These are phyloP conservation scores for Cyaniris semiargus DNA, from an alignment of 2,888 invertebrate species.

Conservation along the genomic window DNA sequence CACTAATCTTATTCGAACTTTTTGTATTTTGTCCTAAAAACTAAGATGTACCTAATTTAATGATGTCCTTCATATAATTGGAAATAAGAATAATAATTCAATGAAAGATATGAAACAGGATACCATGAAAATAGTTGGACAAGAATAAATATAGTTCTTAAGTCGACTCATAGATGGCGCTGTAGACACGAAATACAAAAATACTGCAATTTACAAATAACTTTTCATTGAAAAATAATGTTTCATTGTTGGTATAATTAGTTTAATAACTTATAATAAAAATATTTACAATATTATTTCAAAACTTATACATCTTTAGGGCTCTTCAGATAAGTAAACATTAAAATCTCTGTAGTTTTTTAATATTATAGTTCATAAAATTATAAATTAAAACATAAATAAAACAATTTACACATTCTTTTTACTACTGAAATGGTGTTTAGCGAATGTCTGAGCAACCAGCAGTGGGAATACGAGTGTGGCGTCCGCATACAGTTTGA, in stretches of 20 bases:
- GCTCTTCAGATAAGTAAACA: no score
- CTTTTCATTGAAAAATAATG: no score
- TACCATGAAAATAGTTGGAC: neutral
- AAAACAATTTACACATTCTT: constrained; percentile 62
- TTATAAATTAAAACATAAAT: constrained; percentile 16
- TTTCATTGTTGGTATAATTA: no score
- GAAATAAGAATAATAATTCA: neutral
- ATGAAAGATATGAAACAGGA: neutral
- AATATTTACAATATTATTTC: no score
- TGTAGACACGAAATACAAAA: no score
- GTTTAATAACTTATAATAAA: no score
- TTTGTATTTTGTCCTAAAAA: neutral
- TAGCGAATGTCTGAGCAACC: constrained; percentile 97
- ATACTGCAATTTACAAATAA: no score
- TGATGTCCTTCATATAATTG: neutral
- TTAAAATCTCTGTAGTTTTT: no score
- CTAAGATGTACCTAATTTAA: neutral
- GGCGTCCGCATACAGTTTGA: constrained; percentile 97
- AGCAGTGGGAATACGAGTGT: constrained; percentile 95
- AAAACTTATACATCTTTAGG: no score
- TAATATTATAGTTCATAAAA: no score
- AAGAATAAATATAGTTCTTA: neutral
- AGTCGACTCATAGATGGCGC: constrained; percentile 14
- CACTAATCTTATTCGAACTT: constrained; percentile 45
- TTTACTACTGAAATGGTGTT: constrained; percentile 79